Evolutionary conservation across 2,797 vertebrate genomes (phyloP), one percentile per base, ranked within the genome.

Genomic region (Babyrousa celebensis): DNA sequence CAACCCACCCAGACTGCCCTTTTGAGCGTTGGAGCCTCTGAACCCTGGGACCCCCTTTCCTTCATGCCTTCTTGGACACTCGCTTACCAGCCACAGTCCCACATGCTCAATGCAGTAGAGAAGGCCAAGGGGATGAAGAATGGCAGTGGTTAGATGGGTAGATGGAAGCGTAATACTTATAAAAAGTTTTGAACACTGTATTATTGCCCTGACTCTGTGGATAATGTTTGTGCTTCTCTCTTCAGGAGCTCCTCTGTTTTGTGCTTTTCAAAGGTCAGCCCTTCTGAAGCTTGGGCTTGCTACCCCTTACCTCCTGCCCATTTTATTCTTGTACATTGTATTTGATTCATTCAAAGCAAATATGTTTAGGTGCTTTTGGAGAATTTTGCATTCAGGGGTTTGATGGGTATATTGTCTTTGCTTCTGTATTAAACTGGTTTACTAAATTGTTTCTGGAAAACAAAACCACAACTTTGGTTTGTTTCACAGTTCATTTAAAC

Each of bases 401-500:
- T 89, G n/a, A 89, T n/a, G 84, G 93, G 2, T 52, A 72, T 63
- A 40, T 87, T 80, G 16, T 78, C 92, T 94, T 71, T 72, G 79
- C 56, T 92, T 94, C 52, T 77, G 52, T 75, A 60, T 92, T 95
- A 88, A 85, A 83, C 56, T 54, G 85, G 77, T 94, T 94, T 89
- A 79, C 92, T 60, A 40, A 96, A 94, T 86, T 87, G 56, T 80
- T 97, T 96, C 91, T 91, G 93, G 94, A 96, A 97, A 97, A 94
- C 89, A 94, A 89, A 97, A 82, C 93, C 94, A 83, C 93, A 96
- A 29, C 93, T 91, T 89, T 56, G 90, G 85, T 93, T 91, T 93
- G 70, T 95, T 97, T 97, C 88, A 97, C 93, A 96, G 93, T 97
- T 97, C 94, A 78, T 96, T 97, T 91, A 94, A 97, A 94, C 85